Conservation (phyloP, 2,888 invertebrate genomes). For the Cosmia trapezina region DNA sequence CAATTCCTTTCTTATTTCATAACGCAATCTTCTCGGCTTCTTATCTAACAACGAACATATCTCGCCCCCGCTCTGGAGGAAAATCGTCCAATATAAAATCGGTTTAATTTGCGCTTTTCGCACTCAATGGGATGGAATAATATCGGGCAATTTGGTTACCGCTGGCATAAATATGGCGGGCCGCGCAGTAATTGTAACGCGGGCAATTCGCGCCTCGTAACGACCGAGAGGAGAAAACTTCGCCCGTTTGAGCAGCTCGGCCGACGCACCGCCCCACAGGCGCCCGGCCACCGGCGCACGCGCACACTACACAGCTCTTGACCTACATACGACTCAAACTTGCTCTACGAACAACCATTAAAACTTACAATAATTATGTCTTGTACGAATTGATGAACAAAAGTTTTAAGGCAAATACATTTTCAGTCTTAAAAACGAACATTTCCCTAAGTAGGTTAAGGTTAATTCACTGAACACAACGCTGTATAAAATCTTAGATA, state of each 20-base stretch:
- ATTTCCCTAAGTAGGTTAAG: slow-evolving; percentile 11
- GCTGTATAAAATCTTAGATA: slow-evolving; percentile 18
- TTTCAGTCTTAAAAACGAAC: slow-evolving; percentile 10
- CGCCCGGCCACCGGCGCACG: slow-evolving; percentile 56
- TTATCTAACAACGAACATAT: slow-evolving; percentile 90
- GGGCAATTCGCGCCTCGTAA: slow-evolving; percentile 90
- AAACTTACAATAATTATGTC: slow-evolving; percentile 49
- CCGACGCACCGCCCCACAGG: slow-evolving; percentile 62
- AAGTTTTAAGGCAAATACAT: slow-evolving; percentile 12
- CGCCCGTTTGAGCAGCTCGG: slow-evolving; percentile 83
- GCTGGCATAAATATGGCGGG: slow-evolving; percentile 90
- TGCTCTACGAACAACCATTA: slow-evolving; percentile 43
- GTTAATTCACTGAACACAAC: slow-evolving; percentile 19
- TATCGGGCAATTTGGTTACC: slow-evolving; percentile 91
- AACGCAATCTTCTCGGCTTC: slow-evolving; percentile 89
- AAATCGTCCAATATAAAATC: slow-evolving; percentile 91
- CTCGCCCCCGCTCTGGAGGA: slow-evolving; percentile 88
- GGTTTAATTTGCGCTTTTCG: slow-evolving; percentile 91
- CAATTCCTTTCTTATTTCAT: slow-evolving; percentile 90
- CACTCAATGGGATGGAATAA: slow-evolving; percentile 91
- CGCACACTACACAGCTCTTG: slow-evolving; percentile 45
- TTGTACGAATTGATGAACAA: slow-evolving; percentile 36
- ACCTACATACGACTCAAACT: slow-evolving; percentile 45
- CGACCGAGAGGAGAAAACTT: slow-evolving; percentile 89
- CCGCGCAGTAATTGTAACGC: slow-evolving; percentile 90